These are phyloP conservation scores for Engystomops pustulosus DNA, from an alignment of 2,113 vertebrate species.

Conservation along the genomic window DNA sequence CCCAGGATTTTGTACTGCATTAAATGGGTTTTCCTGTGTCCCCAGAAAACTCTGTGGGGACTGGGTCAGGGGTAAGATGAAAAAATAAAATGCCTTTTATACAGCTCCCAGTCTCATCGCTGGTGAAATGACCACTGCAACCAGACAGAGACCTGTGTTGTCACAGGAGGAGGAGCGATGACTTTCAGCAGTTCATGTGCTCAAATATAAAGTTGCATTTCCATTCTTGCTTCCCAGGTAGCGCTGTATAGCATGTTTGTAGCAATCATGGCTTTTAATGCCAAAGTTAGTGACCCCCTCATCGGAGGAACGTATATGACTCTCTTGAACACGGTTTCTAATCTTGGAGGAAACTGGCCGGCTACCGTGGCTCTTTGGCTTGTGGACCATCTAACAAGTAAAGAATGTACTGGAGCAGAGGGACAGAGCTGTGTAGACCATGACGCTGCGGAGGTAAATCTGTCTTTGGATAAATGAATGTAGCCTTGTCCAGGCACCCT, in stretches of 20 bases:
- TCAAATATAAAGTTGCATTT: too few relatives aligned
- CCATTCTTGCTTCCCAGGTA: constrained; percentile 72
- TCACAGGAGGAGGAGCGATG: too few relatives aligned
- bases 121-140: too few relatives aligned
- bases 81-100: too few relatives aligned
- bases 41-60: too few relatives aligned
- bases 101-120: too few relatives aligned
- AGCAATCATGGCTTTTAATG: constrained; percentile 96
- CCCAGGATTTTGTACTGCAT: too few relatives aligned
- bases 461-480: not conserved
- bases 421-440: constrained; percentile 79
- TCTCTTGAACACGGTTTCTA: constrained; percentile 92
- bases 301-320: constrained; percentile 99
- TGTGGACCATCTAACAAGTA: constrained; percentile 92
- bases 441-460: constrained; percentile 77
- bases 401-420: constrained; percentile 82
- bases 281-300: constrained; percentile 94
- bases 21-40: too few relatives aligned
- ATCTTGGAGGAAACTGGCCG: constrained; percentile 96
- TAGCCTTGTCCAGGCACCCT: not conserved
- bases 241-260: constrained; percentile 97
- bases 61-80: too few relatives aligned
- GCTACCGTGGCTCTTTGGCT: constrained; percentile 93
- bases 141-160: too few relatives aligned
- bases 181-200: too few relatives aligned